phyloP scores from a whole-genome alignment of 2,888 invertebrate genomes.

The Tachina lurida region DNA sequence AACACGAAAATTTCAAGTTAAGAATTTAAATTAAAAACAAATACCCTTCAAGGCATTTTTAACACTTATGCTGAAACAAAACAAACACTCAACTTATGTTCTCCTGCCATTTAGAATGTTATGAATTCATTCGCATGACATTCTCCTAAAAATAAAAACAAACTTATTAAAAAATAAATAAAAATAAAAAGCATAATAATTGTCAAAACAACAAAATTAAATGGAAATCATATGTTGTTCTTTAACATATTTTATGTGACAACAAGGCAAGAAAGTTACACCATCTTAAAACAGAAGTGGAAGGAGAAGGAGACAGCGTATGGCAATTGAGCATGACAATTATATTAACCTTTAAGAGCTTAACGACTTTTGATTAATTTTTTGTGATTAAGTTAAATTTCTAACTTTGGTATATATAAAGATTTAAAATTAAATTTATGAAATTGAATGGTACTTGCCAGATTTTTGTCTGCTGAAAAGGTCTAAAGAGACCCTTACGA shows the following conservation, averaged over 20 bases:
- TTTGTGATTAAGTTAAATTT: too few species aligned
- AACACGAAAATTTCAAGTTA: background rate
- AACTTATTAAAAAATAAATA: constrained; percentile 25
- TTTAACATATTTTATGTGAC: constrained; percentile 28
- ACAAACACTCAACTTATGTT: background rate
- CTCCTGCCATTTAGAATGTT: background rate
- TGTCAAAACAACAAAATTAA: constrained; percentile 18
- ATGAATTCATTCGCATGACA: background rate
- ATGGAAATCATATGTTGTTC: constrained; percentile 43
- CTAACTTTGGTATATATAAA: too few species aligned
- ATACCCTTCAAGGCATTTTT: constrained; percentile 32
- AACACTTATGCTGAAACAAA: constrained; percentile 27
- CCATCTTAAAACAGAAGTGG: background rate
- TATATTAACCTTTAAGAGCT: too few species aligned
- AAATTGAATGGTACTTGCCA: too few species aligned
- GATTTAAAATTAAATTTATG: too few species aligned
- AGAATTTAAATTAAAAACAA: constrained; percentile 53
- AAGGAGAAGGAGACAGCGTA: background rate
- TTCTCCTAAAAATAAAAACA: constrained; percentile 10
- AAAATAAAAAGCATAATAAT: background rate
- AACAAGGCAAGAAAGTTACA: background rate
- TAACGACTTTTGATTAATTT: too few species aligned
- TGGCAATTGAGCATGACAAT: background rate
- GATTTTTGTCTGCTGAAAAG: too few species aligned
- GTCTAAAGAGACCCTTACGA: too few species aligned